These are phyloP conservation scores for Herminia tarsipennalis DNA, from an alignment of 2,888 invertebrate genomes.

Conservation along the genomic window DNA sequence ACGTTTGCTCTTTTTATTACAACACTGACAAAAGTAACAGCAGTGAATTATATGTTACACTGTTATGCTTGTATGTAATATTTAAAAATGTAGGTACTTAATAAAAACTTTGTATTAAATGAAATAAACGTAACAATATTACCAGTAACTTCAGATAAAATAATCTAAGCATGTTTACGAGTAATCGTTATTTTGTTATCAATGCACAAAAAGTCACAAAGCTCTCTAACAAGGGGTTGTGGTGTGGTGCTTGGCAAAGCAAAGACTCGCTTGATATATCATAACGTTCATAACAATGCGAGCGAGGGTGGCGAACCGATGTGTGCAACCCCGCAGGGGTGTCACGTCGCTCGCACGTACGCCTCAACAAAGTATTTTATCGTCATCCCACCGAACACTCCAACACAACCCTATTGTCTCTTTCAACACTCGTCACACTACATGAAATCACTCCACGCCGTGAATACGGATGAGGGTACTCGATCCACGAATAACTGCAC, in stretches of 20 bases:
- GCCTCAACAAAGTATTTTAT: conserved; percentile 80
- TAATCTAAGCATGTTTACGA: too few relatives aligned
- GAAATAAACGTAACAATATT: too few relatives aligned
- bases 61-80: too few relatives aligned
- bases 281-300: conserved; percentile 62
- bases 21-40: too few relatives aligned
- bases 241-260: conserved; percentile 36
- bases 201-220: conserved; percentile 20
- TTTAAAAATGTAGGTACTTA: too few relatives aligned
- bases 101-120: too few relatives aligned
- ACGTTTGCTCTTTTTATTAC: too few relatives aligned
- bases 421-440: conserved; percentile 74
- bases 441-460: conserved; percentile 73
- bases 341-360: conserved; percentile 77
- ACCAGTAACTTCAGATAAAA: not conserved
- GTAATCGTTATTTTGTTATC: conserved; percentile 2
- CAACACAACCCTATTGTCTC: conserved; percentile 74
- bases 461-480: conserved; percentile 50
- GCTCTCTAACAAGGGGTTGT: conserved; percentile 22
- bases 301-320: conserved; percentile 60
- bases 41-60: too few relatives aligned
- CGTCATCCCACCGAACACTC: conserved; percentile 64
- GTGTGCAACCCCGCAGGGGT: conserved; percentile 56
- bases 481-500: conserved; percentile 1
- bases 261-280: conserved; percentile 60